Base-by-base conservation (phyloP, 2,888 invertebrate species). In the Agonopterix subpropinquella region DNA sequence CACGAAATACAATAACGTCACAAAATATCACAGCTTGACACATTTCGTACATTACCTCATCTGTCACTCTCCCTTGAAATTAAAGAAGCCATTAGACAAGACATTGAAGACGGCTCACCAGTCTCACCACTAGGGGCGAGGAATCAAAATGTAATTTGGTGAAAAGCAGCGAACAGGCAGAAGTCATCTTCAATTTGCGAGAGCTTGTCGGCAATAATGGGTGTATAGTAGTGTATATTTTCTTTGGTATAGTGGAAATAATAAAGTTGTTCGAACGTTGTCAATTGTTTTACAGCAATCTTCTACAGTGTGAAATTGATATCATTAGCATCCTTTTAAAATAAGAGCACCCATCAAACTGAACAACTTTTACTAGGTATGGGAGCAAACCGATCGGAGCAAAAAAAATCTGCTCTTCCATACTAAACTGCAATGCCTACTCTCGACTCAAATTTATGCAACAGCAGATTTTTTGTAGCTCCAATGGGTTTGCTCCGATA, bases 101-200 rank as follows among this genome's bases (percentile, higher is more conserved):
- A 67, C 71, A 66, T 59, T 60, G 55, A 58, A 64, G 63, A 47
- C 47, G 46, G 45, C 59, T 65, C 61, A 13, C 1, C 13, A n/a
- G n/a, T n/a, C n/a, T n/a, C n/a, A 55, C 53, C 52, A 54, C 54
- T 46, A 53, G 59, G 57, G 58, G 57, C 53, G 54, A 56, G 55
- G 57, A 67, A 69, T 72, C 62, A 66, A 73, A 77, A 72, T 65
- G 61, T 67, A 72, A 75, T 77, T 70, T 70, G 50, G 57, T 66
- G 67, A 73, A 72, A 69, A 65, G 64, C 63, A 54, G 53, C 53
- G 56, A 56, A 52, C 58, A 62, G 58, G 58, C 64, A 64, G 57
- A 53, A 54, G 56, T 64, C 59, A 52, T 54, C 57, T 53, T 55
- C 64, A 66, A 75, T 70, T 72, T 53, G 56, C 57, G 57, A 58